Base-by-base conservation (phyloP, 2,797 vertebrate species). In the Hemitrygon akajei region DNA sequence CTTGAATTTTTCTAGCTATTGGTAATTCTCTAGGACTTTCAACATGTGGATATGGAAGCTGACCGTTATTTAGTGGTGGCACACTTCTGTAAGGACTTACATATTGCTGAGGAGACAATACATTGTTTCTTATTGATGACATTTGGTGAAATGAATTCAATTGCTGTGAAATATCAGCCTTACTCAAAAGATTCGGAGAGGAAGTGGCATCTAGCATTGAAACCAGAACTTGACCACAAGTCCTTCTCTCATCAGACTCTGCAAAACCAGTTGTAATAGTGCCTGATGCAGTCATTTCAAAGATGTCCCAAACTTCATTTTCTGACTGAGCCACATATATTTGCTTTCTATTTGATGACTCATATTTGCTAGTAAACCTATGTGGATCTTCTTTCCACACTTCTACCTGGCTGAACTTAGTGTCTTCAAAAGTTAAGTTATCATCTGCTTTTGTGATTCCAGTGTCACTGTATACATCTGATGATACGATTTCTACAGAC, bases 251-350 rank as follows among this genome's bases (percentile, higher is more conserved):
- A 69, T 89, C 86, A 89, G 60, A 3, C 16, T 37, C 18, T 16
- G n/a, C 82, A 37, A 3, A 81, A 18, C 18, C 34, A 82, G 9
- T 82, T n/a, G 56, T 86, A 60, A 60, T 30, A 5, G 16, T 63
- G 84, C 18, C 30, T 3, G 63, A 89, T 25, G 63, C 7, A 37
- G 86, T 66, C 20, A 89, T 69, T 69, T 89, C 60, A 37, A 89
- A 89, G 69, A 63, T 89, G 63, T 89, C 86, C 86, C 86, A 89
- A 69, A 89, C 20, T 37, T 89, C 86, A 40, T 16, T 22, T 89
- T 89, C 60, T 20, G 86, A 89, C 66, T n/a, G n/a, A 37, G 34
- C 86, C 3, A 89, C 37, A 37, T 89, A 89, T 22, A 20, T 89
- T 89, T 89, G 86, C 34, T 69, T 89, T 10, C 20, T 18, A 37